Percentiles rank a stretch among this genome's conserved stretches.
These are phyloP conservation scores for Sitta carolinensis DNA, from an alignment of 2,797 vertebrate genomes.

Conservation along the genomic window DNA sequence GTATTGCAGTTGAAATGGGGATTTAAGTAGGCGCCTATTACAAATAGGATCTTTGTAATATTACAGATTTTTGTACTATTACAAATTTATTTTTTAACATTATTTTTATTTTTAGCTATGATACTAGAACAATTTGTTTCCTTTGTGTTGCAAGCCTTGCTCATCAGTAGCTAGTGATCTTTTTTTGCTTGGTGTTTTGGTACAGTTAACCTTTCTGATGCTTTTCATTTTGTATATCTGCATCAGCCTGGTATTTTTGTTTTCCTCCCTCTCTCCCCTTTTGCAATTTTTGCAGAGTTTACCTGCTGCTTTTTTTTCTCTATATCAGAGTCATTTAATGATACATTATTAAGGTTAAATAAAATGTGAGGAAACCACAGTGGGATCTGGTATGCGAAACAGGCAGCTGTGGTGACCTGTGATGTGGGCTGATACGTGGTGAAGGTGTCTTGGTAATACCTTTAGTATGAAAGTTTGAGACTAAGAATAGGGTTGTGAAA, in stretches of 20 bases:
- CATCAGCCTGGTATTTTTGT: not conserved
- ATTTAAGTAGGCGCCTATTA: not conserved
- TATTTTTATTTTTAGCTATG: not conserved
- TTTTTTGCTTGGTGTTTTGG: not conserved
- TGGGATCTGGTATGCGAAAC: not conserved
- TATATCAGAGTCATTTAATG: not conserved
- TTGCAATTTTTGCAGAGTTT: not conserved
- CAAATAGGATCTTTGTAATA: not conserved
- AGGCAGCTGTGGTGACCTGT: not conserved
- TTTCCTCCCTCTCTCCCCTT: not conserved
- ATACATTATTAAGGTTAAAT: not conserved
- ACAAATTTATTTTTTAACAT: fast-evolving
- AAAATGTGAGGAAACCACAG: not conserved
- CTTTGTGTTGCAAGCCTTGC: not conserved
- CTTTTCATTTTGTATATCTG: not conserved
- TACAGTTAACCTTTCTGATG: not conserved
- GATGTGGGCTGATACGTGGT: not conserved
- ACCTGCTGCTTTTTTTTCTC: not conserved
- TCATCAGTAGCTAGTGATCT: not conserved
- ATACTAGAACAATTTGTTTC: not conserved
- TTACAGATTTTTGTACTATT: not conserved
- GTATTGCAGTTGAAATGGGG: not conserved
- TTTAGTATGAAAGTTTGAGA: not conserved
- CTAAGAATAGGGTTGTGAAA: not conserved
- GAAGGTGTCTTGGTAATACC: not conserved